These are phyloP conservation scores for Imbricaverruca yamaguchii DNA, from an alignment of 2,888 invertebrate genomes.

Conservation along the genomic window DNA sequence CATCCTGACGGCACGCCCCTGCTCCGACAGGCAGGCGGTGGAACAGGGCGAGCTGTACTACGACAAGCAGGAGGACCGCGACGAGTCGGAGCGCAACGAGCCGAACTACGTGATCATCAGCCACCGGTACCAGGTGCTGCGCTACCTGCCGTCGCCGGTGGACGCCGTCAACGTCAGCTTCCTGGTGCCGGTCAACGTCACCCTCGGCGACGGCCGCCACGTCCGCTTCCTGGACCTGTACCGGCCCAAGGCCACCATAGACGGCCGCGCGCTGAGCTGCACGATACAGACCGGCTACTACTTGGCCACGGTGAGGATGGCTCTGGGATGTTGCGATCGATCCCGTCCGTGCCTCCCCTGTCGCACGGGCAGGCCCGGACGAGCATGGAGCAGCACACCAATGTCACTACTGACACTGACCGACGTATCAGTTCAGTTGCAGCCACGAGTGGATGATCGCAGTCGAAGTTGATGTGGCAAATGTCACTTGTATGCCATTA, in stretches of 20 bases:
- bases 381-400: too few species aligned
- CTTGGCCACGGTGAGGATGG: not conserved
- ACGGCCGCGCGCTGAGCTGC: not conserved
- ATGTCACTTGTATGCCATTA: too few species aligned
- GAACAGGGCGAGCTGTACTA: conserved; percentile 8
- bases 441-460: too few species aligned
- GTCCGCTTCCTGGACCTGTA: conserved; percentile 12
- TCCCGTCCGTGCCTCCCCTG: too few species aligned
- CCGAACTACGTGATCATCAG: conserved; percentile 10
- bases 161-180: conserved; percentile 16
- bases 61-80: conserved; percentile 20
- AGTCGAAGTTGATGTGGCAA: too few species aligned
- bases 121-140: conserved; percentile 21
- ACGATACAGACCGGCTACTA: conserved; percentile 19
- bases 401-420: too few species aligned
- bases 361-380: too few species aligned
- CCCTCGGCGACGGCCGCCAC: not conserved
- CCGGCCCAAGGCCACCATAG: not conserved
- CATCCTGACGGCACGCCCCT: too few species aligned
- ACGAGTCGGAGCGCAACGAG: conserved; percentile 15
- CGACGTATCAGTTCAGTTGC: too few species aligned
- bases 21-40: not conserved
- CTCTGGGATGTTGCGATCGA: too few species aligned
- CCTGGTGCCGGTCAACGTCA: conserved; percentile 21
- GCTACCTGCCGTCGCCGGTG: conserved; percentile 13